Base-by-base conservation (phyloP, 2,113 vertebrate genomes). In the Callithrix jacchus region DNA sequence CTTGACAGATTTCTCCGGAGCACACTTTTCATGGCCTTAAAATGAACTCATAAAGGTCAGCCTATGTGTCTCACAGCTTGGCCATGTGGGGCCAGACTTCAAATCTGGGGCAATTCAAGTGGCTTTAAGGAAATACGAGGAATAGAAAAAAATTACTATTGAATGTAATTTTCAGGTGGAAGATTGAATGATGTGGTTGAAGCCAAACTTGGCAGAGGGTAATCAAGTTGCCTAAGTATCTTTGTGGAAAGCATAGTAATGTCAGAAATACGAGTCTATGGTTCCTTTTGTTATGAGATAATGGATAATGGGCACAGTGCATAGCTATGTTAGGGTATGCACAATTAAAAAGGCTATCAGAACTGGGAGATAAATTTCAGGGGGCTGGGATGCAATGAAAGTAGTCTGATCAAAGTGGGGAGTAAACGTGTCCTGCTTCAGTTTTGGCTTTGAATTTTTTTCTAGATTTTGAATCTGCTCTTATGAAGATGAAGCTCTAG, bases 371-470 rank as follows among this genome's bases (percentile, higher is more conserved):
- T 88, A 45, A 73, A 25, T 84, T 76, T 37, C 68, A 83, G 37
- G 8, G 8, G 47, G 5, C 32, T 35, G 37, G 89, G 56, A 88
- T 49, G 11, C 77, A 70, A 68, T 58, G 37, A 83, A 76, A 83
- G 47, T 25, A 49, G 35, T 73, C 77, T 83, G 47, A 56, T 92
- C 77, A 83, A 88, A 88, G 77, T 40, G 68, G 56, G 70, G 52
- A 42, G 9, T 82, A 25, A 37, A 82, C 18, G 89, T 81, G 64
- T 21, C 91, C 54, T 87, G 37, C 32, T 87, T 37, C 40, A 66
- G 54, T 92, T 92, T 81, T 66, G 76, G 66, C 76, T 13, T 92
- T 95, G 37, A 82, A 92, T 25, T 92, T 45, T 35, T 35, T 73
- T 82, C 54, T 66, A 37, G 66, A 37, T 82, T 95, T 87, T 54